phyloP scores from a whole-genome alignment of 2,113 vertebrate species.

The Indicator maculatus region DNA sequence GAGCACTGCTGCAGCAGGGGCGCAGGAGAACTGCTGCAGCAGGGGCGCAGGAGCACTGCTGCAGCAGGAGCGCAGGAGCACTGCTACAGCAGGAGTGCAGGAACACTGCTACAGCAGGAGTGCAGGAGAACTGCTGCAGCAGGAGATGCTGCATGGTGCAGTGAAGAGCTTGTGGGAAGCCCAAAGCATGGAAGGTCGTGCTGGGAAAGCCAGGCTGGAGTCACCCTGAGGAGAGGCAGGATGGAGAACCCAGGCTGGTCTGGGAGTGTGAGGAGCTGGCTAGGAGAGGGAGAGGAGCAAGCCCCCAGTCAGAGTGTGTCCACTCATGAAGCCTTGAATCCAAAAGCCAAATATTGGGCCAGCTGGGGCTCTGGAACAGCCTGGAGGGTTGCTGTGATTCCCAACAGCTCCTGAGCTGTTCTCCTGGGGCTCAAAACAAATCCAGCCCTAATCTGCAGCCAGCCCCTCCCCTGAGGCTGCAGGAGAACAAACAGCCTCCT shows the following conservation, averaged over 20 bases:
- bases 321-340: background rate
- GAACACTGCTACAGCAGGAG: too few relatives aligned
- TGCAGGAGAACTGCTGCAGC: background rate
- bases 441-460: background rate
- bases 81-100: background rate
- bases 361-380: background rate
- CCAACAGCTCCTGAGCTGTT: background rate
- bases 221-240: background rate
- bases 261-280: fast-evolving
- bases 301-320: background rate
- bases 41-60: background rate
- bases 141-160: background rate
- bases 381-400: background rate
- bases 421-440: background rate
- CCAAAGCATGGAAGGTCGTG: background rate
- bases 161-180: background rate
- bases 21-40: background rate
- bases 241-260: background rate
- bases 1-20: too few relatives aligned
- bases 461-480: background rate
- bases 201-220: background rate
- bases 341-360: background rate
- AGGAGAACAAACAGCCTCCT: background rate
- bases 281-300: background rate
- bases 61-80: background rate